Conservation (phyloP, 2,888 invertebrate species). For the Alitta virens region DNA sequence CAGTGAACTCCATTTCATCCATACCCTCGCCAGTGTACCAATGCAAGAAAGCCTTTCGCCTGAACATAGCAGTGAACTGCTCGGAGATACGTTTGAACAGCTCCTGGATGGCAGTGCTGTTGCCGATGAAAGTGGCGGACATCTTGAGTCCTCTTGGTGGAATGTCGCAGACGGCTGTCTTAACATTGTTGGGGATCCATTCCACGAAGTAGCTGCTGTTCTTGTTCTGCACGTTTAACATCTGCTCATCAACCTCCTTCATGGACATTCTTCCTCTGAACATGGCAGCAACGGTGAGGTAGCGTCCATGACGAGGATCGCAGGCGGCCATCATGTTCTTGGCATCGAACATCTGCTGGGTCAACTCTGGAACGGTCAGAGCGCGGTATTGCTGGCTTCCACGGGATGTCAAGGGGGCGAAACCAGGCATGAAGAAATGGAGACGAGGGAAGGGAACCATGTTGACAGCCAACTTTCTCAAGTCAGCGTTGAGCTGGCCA, state of each 20-base stretch:
- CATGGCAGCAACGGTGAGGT: constrained; percentile 14
- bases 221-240: constrained; percentile 15
- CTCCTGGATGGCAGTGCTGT: constrained; percentile 16
- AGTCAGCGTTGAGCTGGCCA: constrained; percentile 13
- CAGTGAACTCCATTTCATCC: constrained; percentile 16
- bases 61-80: constrained; percentile 16
- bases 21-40: constrained; percentile 17
- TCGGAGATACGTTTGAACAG: constrained; percentile 15
- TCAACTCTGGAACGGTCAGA: constrained; percentile 12
- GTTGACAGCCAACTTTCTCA: constrained; percentile 14
- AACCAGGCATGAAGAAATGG: constrained; percentile 78
- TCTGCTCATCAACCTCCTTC: constrained; percentile 44
- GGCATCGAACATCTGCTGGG: constrained; percentile 20
- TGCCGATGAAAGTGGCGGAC: constrained; percentile 14
- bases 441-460: constrained; percentile 78
- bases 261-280: constrained; percentile 55
- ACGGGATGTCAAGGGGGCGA: constrained; percentile 12
- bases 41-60: constrained; percentile 13
- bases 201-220: constrained; percentile 16
- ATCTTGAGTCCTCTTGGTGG: constrained; percentile 17
- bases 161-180: constrained; percentile 16
- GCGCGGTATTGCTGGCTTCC: constrained; percentile 17
- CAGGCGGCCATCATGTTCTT: constrained; percentile 20
- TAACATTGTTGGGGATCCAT: constrained; percentile 17
- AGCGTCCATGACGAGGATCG: constrained; percentile 12